These are phyloP conservation scores for Geotrypetes seraphini DNA, from an alignment of 2,797 vertebrate species.

Conservation along the genomic window DNA sequence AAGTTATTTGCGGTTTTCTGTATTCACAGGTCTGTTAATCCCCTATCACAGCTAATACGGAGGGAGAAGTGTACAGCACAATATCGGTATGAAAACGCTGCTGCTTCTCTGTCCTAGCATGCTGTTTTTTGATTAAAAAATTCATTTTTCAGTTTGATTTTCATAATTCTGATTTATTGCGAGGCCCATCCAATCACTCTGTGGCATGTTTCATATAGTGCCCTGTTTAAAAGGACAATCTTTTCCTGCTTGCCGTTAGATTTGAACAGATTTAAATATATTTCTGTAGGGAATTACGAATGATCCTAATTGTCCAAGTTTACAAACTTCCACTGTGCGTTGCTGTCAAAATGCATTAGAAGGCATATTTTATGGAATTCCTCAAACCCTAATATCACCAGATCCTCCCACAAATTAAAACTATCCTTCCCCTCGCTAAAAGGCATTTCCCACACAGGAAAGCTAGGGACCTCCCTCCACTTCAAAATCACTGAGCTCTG, in stretches of 20 bases:
- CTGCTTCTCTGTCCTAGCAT: accelerated
- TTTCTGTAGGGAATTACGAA: not conserved
- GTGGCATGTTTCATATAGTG: conserved; percentile 5
- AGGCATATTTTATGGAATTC: too few species aligned
- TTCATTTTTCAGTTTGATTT: not conserved
- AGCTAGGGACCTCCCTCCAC: too few species aligned
- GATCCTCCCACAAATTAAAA: too few species aligned
- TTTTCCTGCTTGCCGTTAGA: not conserved
- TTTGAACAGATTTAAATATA: not conserved
- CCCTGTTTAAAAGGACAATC: not conserved
- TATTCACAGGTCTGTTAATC: too few species aligned
- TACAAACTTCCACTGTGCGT: not conserved
- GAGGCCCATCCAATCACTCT: not conserved
- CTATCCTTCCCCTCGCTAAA: too few species aligned
- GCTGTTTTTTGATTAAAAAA: not conserved
- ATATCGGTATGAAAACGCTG: too few species aligned
- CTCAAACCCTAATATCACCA: too few species aligned
- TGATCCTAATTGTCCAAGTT: not conserved
- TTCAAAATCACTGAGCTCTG: too few species aligned
- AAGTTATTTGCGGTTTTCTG: too few species aligned
- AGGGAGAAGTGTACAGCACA: too few species aligned
- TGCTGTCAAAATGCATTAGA: not conserved
- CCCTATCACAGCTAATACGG: too few species aligned
- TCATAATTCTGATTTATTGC: not conserved
- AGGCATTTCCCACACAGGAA: too few species aligned